Conservation (phyloP, 2,888 invertebrate genomes). For the Imbricaverruca yamaguchii region DNA sequence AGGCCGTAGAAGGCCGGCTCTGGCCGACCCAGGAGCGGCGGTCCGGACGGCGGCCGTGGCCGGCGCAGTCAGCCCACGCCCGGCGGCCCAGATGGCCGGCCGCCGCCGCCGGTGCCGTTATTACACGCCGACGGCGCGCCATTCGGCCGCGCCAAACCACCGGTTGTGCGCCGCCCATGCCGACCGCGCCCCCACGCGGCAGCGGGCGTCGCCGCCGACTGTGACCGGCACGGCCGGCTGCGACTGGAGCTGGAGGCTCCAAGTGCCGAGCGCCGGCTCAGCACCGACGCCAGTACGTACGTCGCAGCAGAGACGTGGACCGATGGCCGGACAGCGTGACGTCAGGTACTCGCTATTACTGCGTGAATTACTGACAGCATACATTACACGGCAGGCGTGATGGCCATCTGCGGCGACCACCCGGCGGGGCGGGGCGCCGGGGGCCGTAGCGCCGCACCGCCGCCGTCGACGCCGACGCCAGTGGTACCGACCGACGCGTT, state of each 20-base stretch:
- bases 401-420: background rate
- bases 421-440: background rate
- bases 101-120: background rate
- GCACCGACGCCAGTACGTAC: too few species aligned
- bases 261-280: too few species aligned
- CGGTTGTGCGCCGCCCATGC: background rate
- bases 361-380: constrained; percentile 8
- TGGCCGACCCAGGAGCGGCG: background rate
- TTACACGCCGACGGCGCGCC: background rate
- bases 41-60: background rate
- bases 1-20: background rate
- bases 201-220: too few species aligned
- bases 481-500: constrained; percentile 11
- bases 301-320: background rate
- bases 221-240: too few species aligned
- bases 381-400: background rate
- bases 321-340: background rate
- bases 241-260: too few species aligned
- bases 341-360: background rate
- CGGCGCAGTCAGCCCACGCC: background rate
- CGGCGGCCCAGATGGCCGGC: background rate
- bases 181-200: background rate
- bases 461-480: background rate
- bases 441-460: background rate
- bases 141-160: background rate